Conservation (phyloP, 2,797 vertebrate species). For the Macroramphosus scolopax region DNA sequence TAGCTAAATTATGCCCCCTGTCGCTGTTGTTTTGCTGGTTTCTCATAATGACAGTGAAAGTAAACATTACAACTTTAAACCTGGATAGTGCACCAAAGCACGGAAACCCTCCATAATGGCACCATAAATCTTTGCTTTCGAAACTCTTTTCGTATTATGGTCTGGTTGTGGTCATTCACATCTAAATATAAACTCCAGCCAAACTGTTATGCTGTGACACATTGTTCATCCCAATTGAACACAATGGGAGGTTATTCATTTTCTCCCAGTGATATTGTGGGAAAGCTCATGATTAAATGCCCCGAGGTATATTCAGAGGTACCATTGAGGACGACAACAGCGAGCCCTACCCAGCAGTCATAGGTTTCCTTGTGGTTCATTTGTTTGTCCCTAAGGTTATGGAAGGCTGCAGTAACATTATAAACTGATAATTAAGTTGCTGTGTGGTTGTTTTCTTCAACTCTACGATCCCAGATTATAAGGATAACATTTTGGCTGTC, state of each 20-base stretch:
- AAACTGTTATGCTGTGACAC: constrained; percentile 2
- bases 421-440: constrained; percentile 6
- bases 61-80: constrained; percentile 6
- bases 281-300: constrained; percentile 68
- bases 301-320: constrained; percentile 57
- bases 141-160: too few species aligned
- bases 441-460: not conserved
- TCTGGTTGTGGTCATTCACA: too few species aligned
- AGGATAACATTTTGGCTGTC: too few species aligned
- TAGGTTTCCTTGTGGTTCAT: constrained; percentile 47
- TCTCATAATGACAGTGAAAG: constrained; percentile 4
- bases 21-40: constrained; percentile 42
- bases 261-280: constrained; percentile 50
- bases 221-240: constrained; percentile 17
- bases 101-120: constrained; percentile 2
- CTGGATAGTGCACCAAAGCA: constrained; percentile 14
- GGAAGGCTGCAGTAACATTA: constrained; percentile 16
- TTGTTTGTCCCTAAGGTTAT: constrained; percentile 16
- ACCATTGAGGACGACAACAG: constrained; percentile 40
- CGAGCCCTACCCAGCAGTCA: constrained; percentile 53
- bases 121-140: not conserved
- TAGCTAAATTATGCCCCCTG: too few species aligned
- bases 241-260: constrained; percentile 39
- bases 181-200: not conserved
- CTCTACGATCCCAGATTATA: too few species aligned